phyloP scores from a whole-genome alignment of 2,888 invertebrate species.

The Pterostichus niger region DNA sequence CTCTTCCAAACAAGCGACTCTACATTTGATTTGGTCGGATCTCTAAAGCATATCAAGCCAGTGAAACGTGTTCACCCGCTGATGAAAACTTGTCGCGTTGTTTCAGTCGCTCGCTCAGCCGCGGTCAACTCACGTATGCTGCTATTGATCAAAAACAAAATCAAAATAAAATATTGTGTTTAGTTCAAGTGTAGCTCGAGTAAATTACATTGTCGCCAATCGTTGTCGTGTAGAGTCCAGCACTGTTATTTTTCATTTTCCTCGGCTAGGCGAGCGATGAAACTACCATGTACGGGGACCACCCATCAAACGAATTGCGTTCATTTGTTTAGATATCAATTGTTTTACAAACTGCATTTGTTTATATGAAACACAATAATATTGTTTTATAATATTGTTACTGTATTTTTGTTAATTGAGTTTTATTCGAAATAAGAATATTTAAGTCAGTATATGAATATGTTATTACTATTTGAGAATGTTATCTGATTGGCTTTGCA shows the following conservation, averaged over 20 bases:
- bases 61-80: constrained; percentile 40
- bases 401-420: background rate
- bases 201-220: background rate
- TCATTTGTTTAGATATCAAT: constrained; percentile 6
- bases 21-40: background rate
- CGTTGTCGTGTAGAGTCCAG: background rate
- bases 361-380: constrained; percentile 14
- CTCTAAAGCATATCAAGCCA: constrained; percentile 38
- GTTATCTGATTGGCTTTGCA: constrained; percentile 23
- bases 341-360: constrained; percentile 34
- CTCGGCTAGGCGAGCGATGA: background rate
- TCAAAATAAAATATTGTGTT: constrained; percentile 17
- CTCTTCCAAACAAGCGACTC: background rate
- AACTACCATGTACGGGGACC: constrained; percentile 9
- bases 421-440: background rate
- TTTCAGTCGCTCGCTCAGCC: background rate
- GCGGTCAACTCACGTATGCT: background rate
- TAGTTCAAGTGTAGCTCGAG: background rate
- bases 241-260: background rate
- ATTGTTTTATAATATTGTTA: constrained; percentile 7
- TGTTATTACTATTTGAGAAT: constrained; percentile 4
- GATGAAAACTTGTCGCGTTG: constrained; percentile 25
- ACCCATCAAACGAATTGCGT: constrained; percentile 22
- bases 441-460: constrained; percentile 32
- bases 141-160: constrained; percentile 3